phyloP scores from a whole-genome alignment of 2,888 invertebrate species.

The Odontomyia ornata region DNA sequence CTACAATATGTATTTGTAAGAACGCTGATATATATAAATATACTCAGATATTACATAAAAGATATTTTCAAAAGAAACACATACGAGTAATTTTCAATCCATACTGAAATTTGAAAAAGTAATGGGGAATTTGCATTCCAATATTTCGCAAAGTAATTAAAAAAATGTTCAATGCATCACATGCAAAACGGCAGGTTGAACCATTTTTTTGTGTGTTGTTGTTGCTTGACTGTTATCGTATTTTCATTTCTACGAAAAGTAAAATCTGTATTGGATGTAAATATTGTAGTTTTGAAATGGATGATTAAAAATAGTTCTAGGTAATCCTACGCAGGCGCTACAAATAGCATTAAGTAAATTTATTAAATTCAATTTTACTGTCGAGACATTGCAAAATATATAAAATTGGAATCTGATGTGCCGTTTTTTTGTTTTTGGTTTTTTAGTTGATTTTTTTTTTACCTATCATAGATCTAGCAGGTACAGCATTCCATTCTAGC shows the following conservation, averaged over 20 bases:
- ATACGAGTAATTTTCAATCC: background rate
- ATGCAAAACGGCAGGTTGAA: slow-evolving; percentile 29
- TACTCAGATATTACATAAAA: no score
- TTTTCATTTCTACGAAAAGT: no score
- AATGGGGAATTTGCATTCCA: background rate
- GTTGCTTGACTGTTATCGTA: no score
- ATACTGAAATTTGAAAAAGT: background rate
- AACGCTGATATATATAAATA: no score
- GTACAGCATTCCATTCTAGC: slow-evolving; percentile 97
- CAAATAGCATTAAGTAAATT: slow-evolving; percentile 28
- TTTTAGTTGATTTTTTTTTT: slow-evolving; percentile 52
- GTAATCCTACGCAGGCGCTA: slow-evolving; percentile 46
- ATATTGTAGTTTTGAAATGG: background rate
- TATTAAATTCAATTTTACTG: slow-evolving; percentile 2
- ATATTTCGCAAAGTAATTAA: background rate
- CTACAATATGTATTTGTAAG: no score
- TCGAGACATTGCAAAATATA: slow-evolving; percentile 30
- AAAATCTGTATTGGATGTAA: background rate
- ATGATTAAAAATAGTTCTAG: slow-evolving; percentile 24
- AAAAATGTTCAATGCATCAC: slow-evolving; percentile 11
- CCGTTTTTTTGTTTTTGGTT: slow-evolving; percentile 62
- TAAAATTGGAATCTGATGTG: slow-evolving; percentile 23
- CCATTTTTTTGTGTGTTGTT: slow-evolving; percentile 11
- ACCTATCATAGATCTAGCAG: slow-evolving; percentile 96
- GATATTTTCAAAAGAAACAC: no score